Base-by-base conservation (phyloP, 2,888 invertebrate genomes). In the Agonopterix subpropinquella region DNA sequence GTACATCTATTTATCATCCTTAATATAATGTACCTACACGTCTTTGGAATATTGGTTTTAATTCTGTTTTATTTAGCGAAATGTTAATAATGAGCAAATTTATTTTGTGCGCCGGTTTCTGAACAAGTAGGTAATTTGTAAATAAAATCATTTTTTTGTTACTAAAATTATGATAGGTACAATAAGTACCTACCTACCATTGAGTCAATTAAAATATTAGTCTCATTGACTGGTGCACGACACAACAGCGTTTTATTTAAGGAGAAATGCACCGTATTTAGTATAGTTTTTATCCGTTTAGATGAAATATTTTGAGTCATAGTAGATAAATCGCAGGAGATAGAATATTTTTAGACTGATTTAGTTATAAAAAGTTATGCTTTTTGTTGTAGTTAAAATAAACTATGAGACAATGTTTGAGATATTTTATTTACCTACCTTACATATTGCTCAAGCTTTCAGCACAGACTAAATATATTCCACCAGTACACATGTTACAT, bases 381-480 rank as follows among this genome's bases (percentile, higher is more conserved):
- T 86, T 88, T 87, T 87, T 85, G 84, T 86, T 87, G 87, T 86
- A 87, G 86, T 86, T 86, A 70, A 88, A 41, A 79, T 86, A 86
- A 86, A 88, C 73, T 76, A 75, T 80, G 78, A 80, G 77, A 83
- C 70, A 73, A 72, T 63, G 57, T 52, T 44, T 53, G 36, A 51
- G 59, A 47, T 44, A 48, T 70, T 65, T 61, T 46, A 57, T 56
- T 63, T 59, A 11, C 36, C 13, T 13, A 13, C 13, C n/a, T n/a
- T n/a, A n/a, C n/a, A n/a, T n/a, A n/a, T n/a, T n/a, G n/a, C n/a
- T n/a, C n/a, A n/a, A n/a, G n/a, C n/a, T n/a, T n/a, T n/a, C n/a
- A n/a, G n/a, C n/a, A n/a, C n/a, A n/a, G n/a, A n/a, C n/a, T n/a
- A n/a, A n/a, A n/a, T n/a, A n/a, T n/a, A n/a, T n/a, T n/a, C n/a